Percentiles rank a stretch among this genome's conserved stretches.
Evolutionary conservation across 2,888 invertebrate species (phyloP).

Genomic region (Germaria angustata): DNA sequence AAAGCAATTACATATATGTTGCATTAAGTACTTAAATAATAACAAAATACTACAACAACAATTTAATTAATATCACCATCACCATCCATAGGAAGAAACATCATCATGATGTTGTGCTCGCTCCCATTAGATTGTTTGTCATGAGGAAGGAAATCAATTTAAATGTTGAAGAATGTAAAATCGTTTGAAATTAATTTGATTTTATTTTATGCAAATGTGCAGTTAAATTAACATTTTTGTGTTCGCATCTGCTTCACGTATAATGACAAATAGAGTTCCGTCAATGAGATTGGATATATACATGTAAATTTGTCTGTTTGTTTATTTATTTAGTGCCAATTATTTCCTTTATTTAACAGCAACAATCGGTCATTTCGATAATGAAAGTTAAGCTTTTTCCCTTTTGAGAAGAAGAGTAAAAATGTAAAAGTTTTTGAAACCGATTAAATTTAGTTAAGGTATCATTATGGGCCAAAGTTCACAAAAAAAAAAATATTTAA

Average conservation of each 20-base stretch:
- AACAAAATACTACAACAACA: constrained; percentile 7
- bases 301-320: background rate
- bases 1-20: constrained; percentile 29
- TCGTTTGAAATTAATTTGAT: background rate
- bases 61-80: constrained; percentile 1
- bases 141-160: background rate
- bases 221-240: background rate
- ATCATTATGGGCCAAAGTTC: no score
- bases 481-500: no score
- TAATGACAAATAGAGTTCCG: background rate
- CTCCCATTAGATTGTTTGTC: background rate
- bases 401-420: no score
- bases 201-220: constrained; percentile 4
- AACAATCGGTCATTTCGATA: background rate
- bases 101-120: background rate
- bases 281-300: no score
- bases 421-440: no score
- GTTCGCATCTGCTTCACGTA: background rate
- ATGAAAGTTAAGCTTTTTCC: no score
- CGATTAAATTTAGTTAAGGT: no score
- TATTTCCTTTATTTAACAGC: background rate
- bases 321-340: background rate
- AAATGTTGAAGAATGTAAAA: background rate
- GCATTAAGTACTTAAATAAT: background rate
- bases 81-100: background rate